Percentiles rank a stretch among this genome's conserved stretches.
Conservation (phyloP, 2,888 invertebrate species). For the Cepaea hortensis region DNA sequence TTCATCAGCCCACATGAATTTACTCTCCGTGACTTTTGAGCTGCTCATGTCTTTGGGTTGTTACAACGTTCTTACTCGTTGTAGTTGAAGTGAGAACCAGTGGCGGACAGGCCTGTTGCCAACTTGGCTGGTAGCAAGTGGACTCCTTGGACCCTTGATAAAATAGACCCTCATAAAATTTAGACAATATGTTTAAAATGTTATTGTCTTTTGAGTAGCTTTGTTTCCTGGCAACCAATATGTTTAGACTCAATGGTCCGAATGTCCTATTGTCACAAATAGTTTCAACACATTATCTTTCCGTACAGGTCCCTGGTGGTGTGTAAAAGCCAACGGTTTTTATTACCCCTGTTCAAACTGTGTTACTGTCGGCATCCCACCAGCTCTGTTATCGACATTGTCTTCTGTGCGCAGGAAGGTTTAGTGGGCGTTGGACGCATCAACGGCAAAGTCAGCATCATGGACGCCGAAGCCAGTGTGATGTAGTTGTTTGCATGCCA, state of each 20-base stretch:
- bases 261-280: neutral
- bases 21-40: too few species aligned
- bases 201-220: too few species aligned
- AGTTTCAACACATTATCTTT: neutral
- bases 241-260: neutral
- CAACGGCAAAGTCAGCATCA: conserved; percentile 36
- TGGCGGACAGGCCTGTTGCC: too few species aligned
- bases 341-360: conserved; percentile 27
- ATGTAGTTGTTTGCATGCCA: too few species aligned
- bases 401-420: conserved; percentile 6
- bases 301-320: conserved; percentile 26
- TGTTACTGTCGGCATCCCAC: conserved; percentile 30
- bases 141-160: too few species aligned
- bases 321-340: conserved; percentile 2
- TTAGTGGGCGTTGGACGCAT: conserved; percentile 14
- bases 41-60: too few species aligned
- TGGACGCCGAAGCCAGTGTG: conserved; percentile 21
- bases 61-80: too few species aligned
- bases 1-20: too few species aligned
- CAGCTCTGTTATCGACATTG: conserved; percentile 37
- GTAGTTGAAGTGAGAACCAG: too few species aligned
- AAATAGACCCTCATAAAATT: too few species aligned
- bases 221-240: neutral
- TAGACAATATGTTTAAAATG: too few species aligned
- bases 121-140: too few species aligned